A percentile compares a stretch with the other conserved stretches of the same genome.
These are phyloP conservation scores for Carettochelys insculpta DNA, from an alignment of 2,113 vertebrate genomes.

Conservation along the genomic window DNA sequence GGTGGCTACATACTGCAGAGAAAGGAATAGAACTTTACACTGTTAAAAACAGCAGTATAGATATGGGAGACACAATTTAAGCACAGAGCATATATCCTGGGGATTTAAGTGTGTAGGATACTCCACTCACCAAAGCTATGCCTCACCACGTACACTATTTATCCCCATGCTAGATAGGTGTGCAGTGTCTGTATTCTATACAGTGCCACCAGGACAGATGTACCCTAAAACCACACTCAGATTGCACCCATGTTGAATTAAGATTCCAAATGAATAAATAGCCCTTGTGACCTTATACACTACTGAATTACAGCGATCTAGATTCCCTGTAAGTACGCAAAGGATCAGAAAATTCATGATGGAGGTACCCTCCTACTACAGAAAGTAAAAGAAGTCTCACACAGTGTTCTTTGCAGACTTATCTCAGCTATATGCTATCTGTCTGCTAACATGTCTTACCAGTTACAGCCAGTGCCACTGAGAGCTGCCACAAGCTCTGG, in stretches of 20 bases:
- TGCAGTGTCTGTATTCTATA: not conserved
- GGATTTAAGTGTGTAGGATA: not conserved
- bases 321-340: not conserved
- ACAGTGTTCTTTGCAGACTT: not conserved
- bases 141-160: not conserved
- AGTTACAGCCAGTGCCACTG: not conserved
- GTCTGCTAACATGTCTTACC: rapidly evolving
- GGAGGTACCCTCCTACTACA: not conserved
- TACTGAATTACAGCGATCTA: not conserved
- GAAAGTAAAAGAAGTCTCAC: not conserved
- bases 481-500: no score
- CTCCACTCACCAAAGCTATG: not conserved
- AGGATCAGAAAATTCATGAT: not conserved
- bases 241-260: not conserved
- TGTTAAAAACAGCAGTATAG: not conserved
- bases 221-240: not conserved
- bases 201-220: not conserved
- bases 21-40: not conserved
- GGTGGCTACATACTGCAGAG: not conserved
- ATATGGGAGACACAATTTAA: not conserved
- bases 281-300: not conserved
- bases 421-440: not conserved
- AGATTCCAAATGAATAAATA: not conserved
- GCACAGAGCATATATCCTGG: not conserved
- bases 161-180: not conserved